phyloP scores from a whole-genome alignment of 2,888 invertebrate genomes.

The Andrena bucephala region DNA sequence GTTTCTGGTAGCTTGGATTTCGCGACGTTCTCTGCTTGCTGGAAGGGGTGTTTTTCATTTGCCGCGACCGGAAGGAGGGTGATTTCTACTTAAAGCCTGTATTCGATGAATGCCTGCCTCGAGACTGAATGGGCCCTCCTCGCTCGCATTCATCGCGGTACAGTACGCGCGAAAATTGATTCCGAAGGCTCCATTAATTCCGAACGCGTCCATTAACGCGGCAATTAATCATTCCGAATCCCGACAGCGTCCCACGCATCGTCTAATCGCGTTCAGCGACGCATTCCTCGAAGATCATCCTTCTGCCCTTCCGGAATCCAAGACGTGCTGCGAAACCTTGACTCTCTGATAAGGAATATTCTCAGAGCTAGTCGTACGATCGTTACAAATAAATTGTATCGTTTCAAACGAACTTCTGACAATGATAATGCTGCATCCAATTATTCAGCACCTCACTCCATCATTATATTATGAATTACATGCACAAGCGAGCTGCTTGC shows the following conservation, averaged over 20 bases:
- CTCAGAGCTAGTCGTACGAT: neutral
- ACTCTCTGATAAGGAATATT: neutral
- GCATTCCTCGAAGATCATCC: slow-evolving; percentile 17
- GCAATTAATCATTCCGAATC: slow-evolving; percentile 43
- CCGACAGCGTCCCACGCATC: slow-evolving; percentile 23
- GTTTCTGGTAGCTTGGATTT: no score
- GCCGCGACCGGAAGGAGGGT: neutral
- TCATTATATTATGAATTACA: neutral
- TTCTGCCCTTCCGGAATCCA: neutral
- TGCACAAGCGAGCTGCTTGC: no score
- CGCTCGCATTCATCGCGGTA: neutral
- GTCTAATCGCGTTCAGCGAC: neutral
- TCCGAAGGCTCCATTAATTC: slow-evolving; percentile 42
- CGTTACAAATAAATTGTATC: neutral
- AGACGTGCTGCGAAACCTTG: neutral
- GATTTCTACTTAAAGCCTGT: slow-evolving; percentile 1
- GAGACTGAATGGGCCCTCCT: slow-evolving; percentile 3
- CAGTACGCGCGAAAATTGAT: slow-evolving; percentile 32
- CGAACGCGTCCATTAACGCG: slow-evolving; percentile 32
- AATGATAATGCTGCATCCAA: neutral
- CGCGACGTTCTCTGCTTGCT: no score
- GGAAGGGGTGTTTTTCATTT: neutral
- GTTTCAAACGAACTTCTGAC: no score
- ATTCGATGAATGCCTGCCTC: neutral
- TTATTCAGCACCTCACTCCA: neutral